Conservation (phyloP, 2,113 vertebrate genomes). For the Spermophilus dauricus region DNA sequence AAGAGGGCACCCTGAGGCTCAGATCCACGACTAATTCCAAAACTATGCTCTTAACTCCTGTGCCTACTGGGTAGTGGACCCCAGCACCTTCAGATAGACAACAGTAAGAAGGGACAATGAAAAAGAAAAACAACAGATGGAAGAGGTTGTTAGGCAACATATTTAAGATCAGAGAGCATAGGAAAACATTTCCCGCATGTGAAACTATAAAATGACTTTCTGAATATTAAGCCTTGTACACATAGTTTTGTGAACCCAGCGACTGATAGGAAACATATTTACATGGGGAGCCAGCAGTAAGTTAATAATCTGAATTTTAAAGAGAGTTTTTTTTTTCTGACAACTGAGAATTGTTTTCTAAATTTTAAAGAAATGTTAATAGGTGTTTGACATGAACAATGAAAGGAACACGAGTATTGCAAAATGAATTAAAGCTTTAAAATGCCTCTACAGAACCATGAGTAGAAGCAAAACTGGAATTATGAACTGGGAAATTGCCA, state of each 20-base stretch:
- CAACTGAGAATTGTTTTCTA: conserved; percentile 85
- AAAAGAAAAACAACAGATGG: conserved; percentile 36
- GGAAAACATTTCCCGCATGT: conserved; percentile 62
- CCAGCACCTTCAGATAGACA: neutral
- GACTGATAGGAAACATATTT: conserved; percentile 77
- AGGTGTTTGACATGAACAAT: conserved; percentile 83
- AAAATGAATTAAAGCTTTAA: conserved; percentile 85
- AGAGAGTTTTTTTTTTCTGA: conserved; percentile 67
- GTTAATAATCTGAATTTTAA: conserved; percentile 84
- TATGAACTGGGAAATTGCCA: conserved; percentile 74
- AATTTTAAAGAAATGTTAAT: conserved; percentile 85
- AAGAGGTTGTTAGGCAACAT: conserved; percentile 55
- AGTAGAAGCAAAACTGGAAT: conserved; percentile 77
- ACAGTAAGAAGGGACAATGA: neutral
- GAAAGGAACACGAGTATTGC: conserved; percentile 81
- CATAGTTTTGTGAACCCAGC: conserved; percentile 76
- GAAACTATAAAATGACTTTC: conserved; percentile 76
- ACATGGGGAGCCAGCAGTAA: conserved; percentile 67
- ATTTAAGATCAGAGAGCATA: conserved; percentile 27
- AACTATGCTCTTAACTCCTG: neutral
- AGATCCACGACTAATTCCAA: neutral
- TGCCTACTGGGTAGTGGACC: rapidly evolving
- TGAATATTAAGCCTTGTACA: conserved; percentile 76
- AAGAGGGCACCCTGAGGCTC: neutral
- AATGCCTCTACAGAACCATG: conserved; percentile 70